Evolutionary conservation across 2,113 vertebrate species (phyloP), one percentile per base, ranked within the genome.

Genomic region (Scomber colias): DNA sequence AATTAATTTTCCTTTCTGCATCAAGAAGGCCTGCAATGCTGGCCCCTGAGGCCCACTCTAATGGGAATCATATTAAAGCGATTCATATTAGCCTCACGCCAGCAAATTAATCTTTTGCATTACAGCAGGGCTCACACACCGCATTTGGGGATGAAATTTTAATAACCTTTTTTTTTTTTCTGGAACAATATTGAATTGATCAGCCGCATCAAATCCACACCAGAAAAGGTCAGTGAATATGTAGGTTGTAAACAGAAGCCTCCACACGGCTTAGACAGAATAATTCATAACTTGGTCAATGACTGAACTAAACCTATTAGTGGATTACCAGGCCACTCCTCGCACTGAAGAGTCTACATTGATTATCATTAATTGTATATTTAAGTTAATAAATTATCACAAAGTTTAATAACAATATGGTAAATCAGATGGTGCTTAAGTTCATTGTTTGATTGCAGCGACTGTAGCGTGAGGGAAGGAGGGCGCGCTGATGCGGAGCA

Each of bases 1-100:
- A 94, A 94, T 93, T 91, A 89, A 88, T 92, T 89, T 75, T 68
- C 77, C 78, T 83, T 74, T 69, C 77, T 85, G 81, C 81, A 75
- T 88, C 82, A 83, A 83, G 76, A 87, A 81, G 74, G 54, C n/a
- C 74, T 40, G 31, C 80, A 60, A 71, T 11, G 71, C 78, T 5
- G 57, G 72, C 80, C 90, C 90, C 84, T 30, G 72, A 84, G 90
- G 88, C 82, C 83, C 64, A 55, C 71, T 88, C 82, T 87, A 87
- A 91, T 86, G 79, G 87, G 77, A 89, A 79, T 86, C 75, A 62
- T 66, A 79, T 88, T 86, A 87, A 60, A 76, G 85, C 10, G 69
- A 63, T 82, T 87, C 85, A 78, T 85, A 82, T 88, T 88, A 79
- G 77, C 88, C 85, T 55, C 83, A 82, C 60, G 19, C 77, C 76